Conservation (phyloP, 1,140 invertebrate genomes). For the Anastrepha obliqua region DNA sequence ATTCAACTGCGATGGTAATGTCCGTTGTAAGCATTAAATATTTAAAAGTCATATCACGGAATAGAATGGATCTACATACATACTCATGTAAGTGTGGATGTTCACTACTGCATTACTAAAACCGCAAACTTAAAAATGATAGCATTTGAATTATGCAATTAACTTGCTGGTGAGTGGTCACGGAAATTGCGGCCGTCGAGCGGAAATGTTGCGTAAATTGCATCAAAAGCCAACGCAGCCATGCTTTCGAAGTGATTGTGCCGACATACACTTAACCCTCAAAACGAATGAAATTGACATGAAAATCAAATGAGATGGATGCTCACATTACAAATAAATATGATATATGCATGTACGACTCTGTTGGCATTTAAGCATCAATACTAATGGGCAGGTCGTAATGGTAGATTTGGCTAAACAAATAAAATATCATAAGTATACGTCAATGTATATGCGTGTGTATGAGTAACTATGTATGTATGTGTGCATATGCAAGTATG, state of each 20-base stretch:
- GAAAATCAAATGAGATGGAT: neutral
- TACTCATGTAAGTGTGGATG: neutral
- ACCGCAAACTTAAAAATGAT: constrained; percentile 41
- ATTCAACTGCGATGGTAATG: too few species aligned
- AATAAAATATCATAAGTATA: neutral
- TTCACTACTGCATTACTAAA: constrained; percentile 1
- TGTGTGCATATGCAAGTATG: neutral
- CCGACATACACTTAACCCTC: neutral
- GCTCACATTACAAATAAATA: constrained; percentile 22
- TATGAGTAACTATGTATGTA: neutral
- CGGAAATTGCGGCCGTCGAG: constrained; percentile 34
- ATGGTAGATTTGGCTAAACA: neutral
- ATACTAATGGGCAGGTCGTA: constrained; percentile 14
- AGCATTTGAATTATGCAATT: constrained; percentile 47
- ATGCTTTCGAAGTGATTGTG: neutral
- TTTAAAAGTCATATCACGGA: neutral
- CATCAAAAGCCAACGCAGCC: too few species aligned
- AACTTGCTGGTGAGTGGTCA: constrained; percentile 42
- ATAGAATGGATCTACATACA: neutral
- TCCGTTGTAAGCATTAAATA: neutral
- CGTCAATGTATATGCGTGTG: neutral
- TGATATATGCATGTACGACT: neutral
- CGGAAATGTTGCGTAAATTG: constrained; percentile 13
- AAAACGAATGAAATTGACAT: constrained; percentile 31
- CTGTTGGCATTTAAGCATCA: neutral